Percentiles rank a stretch among this genome's conserved stretches.
Conservation (phyloP, 2,113 vertebrate genomes). For the Myiozetetes cayanensis region DNA sequence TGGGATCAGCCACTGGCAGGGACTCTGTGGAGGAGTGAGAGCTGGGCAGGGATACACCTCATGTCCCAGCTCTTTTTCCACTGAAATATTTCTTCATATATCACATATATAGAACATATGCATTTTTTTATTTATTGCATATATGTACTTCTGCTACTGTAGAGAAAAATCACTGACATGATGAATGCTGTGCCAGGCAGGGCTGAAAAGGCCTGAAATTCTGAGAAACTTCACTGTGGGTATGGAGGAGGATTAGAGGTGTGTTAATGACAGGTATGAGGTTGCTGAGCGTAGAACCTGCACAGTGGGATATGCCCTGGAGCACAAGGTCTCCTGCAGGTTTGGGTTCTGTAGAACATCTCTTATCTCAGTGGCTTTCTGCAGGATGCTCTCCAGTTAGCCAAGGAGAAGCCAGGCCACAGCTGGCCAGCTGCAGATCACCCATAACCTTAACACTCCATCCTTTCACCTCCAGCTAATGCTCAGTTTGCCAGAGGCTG, state of each 20-base stretch:
- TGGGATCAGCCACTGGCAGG: background rate
- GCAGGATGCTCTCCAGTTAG: background rate
- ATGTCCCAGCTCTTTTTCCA: background rate
- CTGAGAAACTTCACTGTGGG: background rate
- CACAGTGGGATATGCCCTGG: rapidly evolving
- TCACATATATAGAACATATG: background rate
- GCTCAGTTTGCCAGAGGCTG: background rate
- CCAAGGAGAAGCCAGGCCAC: background rate
- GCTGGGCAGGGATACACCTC: background rate
- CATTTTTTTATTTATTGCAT: background rate
- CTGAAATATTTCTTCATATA: background rate
- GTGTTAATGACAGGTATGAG: rapidly evolving
- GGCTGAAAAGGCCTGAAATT: background rate
- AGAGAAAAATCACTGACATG: background rate
- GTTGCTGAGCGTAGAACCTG: background rate
- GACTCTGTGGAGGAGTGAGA: background rate
- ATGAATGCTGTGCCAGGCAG: background rate
- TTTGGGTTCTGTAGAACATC: background rate
- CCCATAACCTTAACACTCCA: background rate
- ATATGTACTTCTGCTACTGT: background rate
- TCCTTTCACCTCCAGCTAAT: background rate
- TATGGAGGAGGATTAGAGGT: background rate
- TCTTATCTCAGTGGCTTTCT: background rate
- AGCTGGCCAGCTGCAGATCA: background rate
- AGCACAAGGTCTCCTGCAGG: background rate